Evolutionary conservation across 2,888 invertebrate species (phyloP), one percentile per base, ranked within the genome.

Genomic region (Ferdinandea cuprea): DNA sequence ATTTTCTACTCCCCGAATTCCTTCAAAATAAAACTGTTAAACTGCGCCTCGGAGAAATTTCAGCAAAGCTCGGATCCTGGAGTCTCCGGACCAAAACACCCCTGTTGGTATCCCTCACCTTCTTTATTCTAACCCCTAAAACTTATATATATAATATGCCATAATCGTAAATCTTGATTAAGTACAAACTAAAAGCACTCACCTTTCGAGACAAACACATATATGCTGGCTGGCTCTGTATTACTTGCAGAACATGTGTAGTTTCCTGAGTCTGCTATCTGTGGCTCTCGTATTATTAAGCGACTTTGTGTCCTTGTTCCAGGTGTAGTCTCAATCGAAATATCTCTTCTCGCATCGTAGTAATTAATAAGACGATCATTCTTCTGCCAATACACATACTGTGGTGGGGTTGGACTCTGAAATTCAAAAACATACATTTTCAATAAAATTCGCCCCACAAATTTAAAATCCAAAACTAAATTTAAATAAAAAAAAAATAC

Each of bases 301-400:
- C 96, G 94, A 88, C 96, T 96, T 92, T 96, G 96, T 86, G 97
- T 97, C 90, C 95, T 93, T 89, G 95, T 94, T 85, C 96, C 96
- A 85, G 96, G 96, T 91, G 95, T 95, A 86, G 96, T 97, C 90
- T 94, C 94, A 88, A 97, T 96, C 86, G 93, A 93, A 86, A 96
- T 96, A 86, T 94, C 95, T 86, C 96, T 95, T 88, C 96, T 94
- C 87, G 95, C 93, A 87, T 94, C 95, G 92, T 97, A 97, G 92
- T 97, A 97, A 93, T 97, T 97, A 92, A 97, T 96, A 95, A 97
- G 96, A 89, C 96, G 95, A 91, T 95, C 95, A 92, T 97, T 97
- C 93, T 97, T 97, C 92, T 96, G 97, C 97, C 97, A 97, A 92
- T 97, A 97, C 89, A 98, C 97, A 92, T 97, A 97, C 92, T 97